Conservation (phyloP, 2,888 invertebrate species). For the Lepetodrilus schrolli region DNA sequence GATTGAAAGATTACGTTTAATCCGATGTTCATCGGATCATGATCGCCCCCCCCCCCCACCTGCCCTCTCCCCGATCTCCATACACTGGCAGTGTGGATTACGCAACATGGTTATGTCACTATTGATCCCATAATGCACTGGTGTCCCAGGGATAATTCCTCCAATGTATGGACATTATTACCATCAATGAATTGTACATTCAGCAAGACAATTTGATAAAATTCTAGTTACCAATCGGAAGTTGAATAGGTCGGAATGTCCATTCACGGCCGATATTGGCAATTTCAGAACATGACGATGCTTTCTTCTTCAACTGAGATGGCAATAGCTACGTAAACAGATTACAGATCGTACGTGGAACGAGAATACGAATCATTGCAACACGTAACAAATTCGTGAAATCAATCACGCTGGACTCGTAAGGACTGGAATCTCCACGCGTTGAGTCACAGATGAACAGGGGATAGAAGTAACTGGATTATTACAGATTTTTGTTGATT, state of each 20-base stretch:
- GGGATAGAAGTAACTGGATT: conserved; percentile 13
- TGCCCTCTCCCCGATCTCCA: too few species aligned
- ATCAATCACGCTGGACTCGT: background rate
- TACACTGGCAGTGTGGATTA: too few species aligned
- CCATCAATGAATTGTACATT: background rate
- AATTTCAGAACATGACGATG: background rate
- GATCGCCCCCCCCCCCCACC: too few species aligned
- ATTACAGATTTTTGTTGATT: conserved; percentile 21
- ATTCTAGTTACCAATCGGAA: background rate
- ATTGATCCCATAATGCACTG: background rate
- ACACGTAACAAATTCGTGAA: background rate
- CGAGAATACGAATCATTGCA: background rate
- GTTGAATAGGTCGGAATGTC: background rate
- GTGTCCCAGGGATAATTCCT: background rate
- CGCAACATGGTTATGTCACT: background rate
- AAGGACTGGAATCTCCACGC: background rate
- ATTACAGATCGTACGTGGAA: background rate
- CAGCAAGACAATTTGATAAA: background rate
- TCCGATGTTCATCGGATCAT: too few species aligned
- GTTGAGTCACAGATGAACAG: background rate
- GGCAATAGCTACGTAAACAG: background rate
- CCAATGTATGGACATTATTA: background rate
- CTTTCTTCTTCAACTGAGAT: background rate
- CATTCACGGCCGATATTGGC: background rate
- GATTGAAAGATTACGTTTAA: too few species aligned